These are phyloP conservation scores for Sebastolobus altivelis DNA, from an alignment of 2,797 vertebrate species.

Conservation along the genomic window DNA sequence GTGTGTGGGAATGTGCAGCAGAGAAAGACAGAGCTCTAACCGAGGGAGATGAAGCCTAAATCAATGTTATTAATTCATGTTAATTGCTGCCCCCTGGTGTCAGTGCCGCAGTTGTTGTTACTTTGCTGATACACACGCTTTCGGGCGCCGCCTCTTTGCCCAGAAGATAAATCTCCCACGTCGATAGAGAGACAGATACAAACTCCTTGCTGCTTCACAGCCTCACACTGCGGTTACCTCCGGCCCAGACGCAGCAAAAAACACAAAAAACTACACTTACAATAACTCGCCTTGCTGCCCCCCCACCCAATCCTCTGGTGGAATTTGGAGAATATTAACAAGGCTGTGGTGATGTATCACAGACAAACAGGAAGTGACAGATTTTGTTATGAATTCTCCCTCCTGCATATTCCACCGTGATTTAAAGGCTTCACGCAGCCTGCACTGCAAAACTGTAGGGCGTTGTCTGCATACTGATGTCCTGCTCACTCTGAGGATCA, in stretches of 20 bases:
- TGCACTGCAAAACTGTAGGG: conserved; percentile 67
- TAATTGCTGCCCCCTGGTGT: conserved; percentile 79
- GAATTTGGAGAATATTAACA: conserved; percentile 67
- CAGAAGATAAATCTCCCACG: conserved; percentile 71
- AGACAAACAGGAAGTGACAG: conserved; percentile 74
- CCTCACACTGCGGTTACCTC: conserved; percentile 61
- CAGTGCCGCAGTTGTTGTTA: conserved; percentile 54
- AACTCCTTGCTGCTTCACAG: conserved; percentile 55
- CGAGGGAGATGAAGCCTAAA: conserved; percentile 58
- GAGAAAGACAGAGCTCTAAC: conserved; percentile 46
- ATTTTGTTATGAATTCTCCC: conserved; percentile 69
- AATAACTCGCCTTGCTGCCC: background rate
- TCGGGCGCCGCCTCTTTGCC: conserved; percentile 49
- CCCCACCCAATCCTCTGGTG: conserved; percentile 25
- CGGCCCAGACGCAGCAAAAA: conserved; percentile 20
- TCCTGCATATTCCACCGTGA: conserved; percentile 70
- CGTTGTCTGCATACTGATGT: conserved; percentile 76
- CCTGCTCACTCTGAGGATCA: conserved; percentile 40
- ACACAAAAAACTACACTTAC: background rate
- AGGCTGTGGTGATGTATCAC: conserved; percentile 68
- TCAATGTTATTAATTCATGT: conserved; percentile 79
- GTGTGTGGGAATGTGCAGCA: conserved; percentile 22
- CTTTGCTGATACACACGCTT: conserved; percentile 76
- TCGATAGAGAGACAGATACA: conserved; percentile 69
- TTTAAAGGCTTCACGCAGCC: conserved; percentile 68